Evolutionary conservation across 2,113 vertebrate genomes (phyloP), one percentile per base, ranked within the genome.

Genomic region (Lepus europaeus): DNA sequence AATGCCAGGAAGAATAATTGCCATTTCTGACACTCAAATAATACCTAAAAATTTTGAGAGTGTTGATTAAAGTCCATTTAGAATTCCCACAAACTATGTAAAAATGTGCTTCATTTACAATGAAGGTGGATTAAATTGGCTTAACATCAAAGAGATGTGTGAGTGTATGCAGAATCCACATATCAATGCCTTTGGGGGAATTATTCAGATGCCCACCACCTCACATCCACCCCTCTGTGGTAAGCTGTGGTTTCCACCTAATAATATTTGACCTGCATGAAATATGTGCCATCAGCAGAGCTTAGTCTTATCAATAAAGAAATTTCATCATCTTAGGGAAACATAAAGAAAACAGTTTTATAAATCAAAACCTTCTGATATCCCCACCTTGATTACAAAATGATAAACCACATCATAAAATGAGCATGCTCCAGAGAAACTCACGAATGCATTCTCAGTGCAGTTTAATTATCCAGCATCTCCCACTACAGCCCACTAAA

Each of bases 401-500:
- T 81, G 72, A 90, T 61, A 72, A 69, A 79, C 39, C 9, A 22
- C 29, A 85, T 93, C 56, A 76, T 91, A 49, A 93, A 92, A 76
- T 86, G n/a, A 95, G 49, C 20, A 64, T 19, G 12, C 4, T 56
- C 61, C 23, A 92, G 59, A 70, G 64, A 92, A 83, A 70, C 49
- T 76, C 31, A 93, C 69, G 95, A 95, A 95, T 45, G 14, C 82
- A 83, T 88, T 90, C 39, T 95, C 29, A 17, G 31, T 9, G 31
- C n/a, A 33, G 91, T 68, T 96, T 95, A 90, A 86, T 92, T 92
- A 95, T 66, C 33, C 5, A 68, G 23, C 7, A 36, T 95, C 73
- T 96, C 36, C 49, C 59, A 66, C 63, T 45, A 82, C 93, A 66
- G 63, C 39, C 85, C 45, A 95, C 68, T 78, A 93, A 88, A 84